Evolutionary conservation across 2,113 vertebrate species (phyloP).

Genomic region (Hippocampus abdominalis): DNA sequence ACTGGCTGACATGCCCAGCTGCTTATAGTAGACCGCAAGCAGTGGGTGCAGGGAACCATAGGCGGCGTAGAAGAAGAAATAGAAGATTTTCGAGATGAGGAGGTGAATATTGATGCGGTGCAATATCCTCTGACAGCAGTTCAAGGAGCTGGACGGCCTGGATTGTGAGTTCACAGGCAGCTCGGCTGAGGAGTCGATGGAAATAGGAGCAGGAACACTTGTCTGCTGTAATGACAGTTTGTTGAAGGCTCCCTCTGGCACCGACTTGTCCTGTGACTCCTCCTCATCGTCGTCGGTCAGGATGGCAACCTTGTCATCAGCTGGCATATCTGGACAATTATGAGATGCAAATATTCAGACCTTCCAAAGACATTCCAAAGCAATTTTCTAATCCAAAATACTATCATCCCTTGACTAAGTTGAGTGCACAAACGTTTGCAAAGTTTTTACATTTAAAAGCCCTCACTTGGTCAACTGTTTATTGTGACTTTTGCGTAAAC

Average conservation of each 20-base stretch:
- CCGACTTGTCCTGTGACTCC: slow-evolving; percentile 89
- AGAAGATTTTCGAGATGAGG: slow-evolving; percentile 94
- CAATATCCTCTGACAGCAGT: slow-evolving; percentile 87
- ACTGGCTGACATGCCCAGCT: slow-evolving; percentile 90
- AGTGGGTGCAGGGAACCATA: slow-evolving; percentile 95
- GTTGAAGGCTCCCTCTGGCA: slow-evolving; percentile 84
- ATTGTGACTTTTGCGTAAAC: no score
- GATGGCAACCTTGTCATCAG: slow-evolving; percentile 91
- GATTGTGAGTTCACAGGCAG: slow-evolving; percentile 34
- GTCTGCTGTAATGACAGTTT: slow-evolving; percentile 60
- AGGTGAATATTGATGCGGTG: slow-evolving; percentile 86
- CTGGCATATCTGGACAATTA: slow-evolving; percentile 78
- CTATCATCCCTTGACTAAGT: not conserved
- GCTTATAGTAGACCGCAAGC: slow-evolving; percentile 91
- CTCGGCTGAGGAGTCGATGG: slow-evolving; percentile 3
- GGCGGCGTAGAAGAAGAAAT: slow-evolving; percentile 97
- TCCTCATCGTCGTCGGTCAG: slow-evolving; percentile 94
- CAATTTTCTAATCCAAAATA: not conserved
- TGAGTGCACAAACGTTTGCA: no score
- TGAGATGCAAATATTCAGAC: not conserved
- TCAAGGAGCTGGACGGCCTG: slow-evolving; percentile 63
- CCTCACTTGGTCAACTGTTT: no score
- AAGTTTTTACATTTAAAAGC: no score
- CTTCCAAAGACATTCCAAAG: not conserved
- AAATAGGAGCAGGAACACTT: slow-evolving; percentile 1